Evolutionary conservation across 2,797 vertebrate species (phyloP).

Genomic region (Okamejei kenojei): DNA sequence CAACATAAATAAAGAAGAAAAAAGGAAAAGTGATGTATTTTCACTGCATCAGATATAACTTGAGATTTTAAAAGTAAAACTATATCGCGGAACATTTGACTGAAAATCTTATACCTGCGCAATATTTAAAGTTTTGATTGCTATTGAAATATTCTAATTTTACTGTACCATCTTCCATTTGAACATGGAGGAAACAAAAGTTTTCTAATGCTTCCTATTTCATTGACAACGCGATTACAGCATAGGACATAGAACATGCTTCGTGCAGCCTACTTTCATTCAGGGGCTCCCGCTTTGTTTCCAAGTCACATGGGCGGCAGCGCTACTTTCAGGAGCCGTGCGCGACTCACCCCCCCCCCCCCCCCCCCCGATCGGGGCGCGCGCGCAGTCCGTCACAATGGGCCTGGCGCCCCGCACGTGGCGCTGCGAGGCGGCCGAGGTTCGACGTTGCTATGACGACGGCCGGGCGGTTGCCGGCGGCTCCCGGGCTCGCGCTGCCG

Average conservation of each 20-base stretch:
- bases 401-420: background rate
- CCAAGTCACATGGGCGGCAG: no score
- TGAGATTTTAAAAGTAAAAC: background rate
- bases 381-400: background rate
- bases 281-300: no score
- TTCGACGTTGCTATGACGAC: constrained; percentile 10
- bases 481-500: no score
- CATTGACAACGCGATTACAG: background rate
- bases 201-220: background rate
- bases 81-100: background rate
- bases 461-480: background rate
- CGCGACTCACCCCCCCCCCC: background rate
- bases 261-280: background rate
- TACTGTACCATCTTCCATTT: background rate
- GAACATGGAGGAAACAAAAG: background rate
- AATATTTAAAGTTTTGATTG: background rate
- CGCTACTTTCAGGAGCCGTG: background rate
- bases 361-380: no score
- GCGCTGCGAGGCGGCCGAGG: background rate
- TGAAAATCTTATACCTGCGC: background rate
- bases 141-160: background rate
- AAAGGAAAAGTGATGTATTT: background rate
- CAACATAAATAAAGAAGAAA: background rate
- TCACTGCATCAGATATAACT: background rate
- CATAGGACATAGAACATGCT: background rate